Evolutionary conservation across 2,797 vertebrate species (phyloP), one percentile per base, ranked within the genome.

Genomic region (Mormyrus hasselquistii): DNA sequence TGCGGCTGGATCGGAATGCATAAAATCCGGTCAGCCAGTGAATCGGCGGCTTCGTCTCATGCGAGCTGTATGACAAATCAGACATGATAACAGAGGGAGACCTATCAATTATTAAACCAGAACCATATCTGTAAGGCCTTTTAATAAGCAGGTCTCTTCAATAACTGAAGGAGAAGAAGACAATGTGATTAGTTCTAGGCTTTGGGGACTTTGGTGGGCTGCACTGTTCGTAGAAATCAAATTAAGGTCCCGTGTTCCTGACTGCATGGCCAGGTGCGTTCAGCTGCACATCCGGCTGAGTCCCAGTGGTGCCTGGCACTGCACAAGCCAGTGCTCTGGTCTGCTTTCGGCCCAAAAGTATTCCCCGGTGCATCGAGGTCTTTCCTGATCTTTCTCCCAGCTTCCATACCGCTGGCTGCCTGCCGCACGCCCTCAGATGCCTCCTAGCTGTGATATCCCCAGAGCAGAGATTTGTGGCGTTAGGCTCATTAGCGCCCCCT

Each of bases 141-240:
- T 89, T 57, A 82, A 89, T 88, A 89, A 62, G 85, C 57, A 86
- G 82, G 41, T 55, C 29, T 86, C 9, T 53, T n/a, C 47, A 84
- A 50, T 84, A 50, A 50, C 19, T 22, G 82, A 84, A n/a, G 47
- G 82, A 49, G 44, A 84, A 50, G 19, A 49, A 49, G 82, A 44
- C 73, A 79, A 79, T 79, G 73, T 79, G 73, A 79, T 79, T 79
- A 79, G 22, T 10, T 49, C 44, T 22, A 12, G 9, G 47, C 44
- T 49, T 49, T 49, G 82, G 44, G 82, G 82, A 52, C n/a, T 52
- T 52, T 22, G 82, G 49, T 44, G n/a, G 47, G 47, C 44, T 25
- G 44, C 82, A 4, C 82, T 76, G 44, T 29, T 76, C 7, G 3
- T 22, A 34, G 65, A 88, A 50, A 53, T 25, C 44, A 25, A 82